Conservation (phyloP, 2,113 vertebrate species). For the Toxotes jaculatrix region DNA sequence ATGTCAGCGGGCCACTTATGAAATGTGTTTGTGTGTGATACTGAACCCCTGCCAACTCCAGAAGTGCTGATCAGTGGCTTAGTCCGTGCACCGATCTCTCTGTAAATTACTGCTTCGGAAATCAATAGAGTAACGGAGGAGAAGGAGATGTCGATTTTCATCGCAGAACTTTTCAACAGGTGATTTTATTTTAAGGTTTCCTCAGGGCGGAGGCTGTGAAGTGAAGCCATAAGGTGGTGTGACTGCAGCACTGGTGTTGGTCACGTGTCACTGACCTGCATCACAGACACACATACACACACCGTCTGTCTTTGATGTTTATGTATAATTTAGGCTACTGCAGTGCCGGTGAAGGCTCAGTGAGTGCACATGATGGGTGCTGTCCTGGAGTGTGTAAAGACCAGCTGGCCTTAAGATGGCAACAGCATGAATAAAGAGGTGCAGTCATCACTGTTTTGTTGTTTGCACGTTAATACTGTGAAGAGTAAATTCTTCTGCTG, state of each 20-base stretch:
- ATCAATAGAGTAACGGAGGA: constrained; percentile 8
- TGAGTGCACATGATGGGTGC: not conserved
- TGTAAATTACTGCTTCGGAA: not conserved
- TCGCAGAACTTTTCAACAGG: constrained; percentile 24
- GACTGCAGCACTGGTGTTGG: not conserved
- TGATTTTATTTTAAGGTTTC: constrained; percentile 2
- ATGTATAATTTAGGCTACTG: constrained; percentile 39
- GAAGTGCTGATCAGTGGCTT: constrained; percentile 37
- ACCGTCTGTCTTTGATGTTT: not conserved
- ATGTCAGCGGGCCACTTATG: not conserved
- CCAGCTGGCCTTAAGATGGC: not conserved
- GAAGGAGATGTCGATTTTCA: constrained; percentile 1
- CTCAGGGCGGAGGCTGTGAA: not conserved
- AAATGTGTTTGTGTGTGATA: constrained; percentile 18
- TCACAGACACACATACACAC: constrained; percentile 4
- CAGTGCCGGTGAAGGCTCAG: constrained; percentile 6
- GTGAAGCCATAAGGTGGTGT: not conserved
- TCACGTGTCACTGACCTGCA: constrained; percentile 31
- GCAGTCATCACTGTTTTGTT: not conserved
- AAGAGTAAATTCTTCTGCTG: not conserved
- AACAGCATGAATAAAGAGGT: not conserved
- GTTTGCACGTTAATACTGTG: not conserved
- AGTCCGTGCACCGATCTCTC: not conserved
- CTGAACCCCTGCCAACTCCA: constrained; percentile 27
- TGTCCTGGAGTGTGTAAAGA: not conserved